Percentiles rank a stretch among this genome's conserved stretches.
These are phyloP conservation scores for Cyanoliseus patagonus DNA, from an alignment of 2,113 vertebrate species.

Conservation along the genomic window DNA sequence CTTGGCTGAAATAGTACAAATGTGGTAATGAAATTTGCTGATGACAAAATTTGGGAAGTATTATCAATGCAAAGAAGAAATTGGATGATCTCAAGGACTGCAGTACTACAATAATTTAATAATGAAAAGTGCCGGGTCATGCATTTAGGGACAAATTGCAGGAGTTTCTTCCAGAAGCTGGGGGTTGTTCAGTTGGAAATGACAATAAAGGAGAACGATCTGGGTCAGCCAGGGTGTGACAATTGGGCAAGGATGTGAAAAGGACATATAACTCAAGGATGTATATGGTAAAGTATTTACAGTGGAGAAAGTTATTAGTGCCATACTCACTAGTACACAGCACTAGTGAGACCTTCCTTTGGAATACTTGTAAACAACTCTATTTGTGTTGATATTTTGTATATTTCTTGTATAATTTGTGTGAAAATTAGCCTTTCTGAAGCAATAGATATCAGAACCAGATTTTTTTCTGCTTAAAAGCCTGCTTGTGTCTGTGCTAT, in stretches of 20 bases:
- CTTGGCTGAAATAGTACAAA: conserved; percentile 24
- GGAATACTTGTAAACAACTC: background rate
- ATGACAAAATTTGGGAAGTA: conserved; percentile 13
- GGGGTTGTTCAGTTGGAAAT: background rate
- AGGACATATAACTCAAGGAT: background rate
- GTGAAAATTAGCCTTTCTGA: background rate
- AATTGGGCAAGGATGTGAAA: background rate
- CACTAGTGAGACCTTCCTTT: background rate
- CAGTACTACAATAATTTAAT: conserved; percentile 11
- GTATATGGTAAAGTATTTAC: background rate
- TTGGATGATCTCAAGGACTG: conserved; percentile 14
- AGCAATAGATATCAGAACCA: background rate
- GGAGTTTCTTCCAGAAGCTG: background rate
- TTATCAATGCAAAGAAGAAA: conserved; percentile 15
- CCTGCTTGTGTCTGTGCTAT: background rate
- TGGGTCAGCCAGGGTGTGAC: background rate
- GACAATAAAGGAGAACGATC: background rate
- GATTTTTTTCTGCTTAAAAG: background rate
- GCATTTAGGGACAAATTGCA: background rate
- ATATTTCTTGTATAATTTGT: no score
- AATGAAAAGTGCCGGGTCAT: background rate
- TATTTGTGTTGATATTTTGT: background rate
- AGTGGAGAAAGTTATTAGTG: background rate
- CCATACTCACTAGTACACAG: background rate
- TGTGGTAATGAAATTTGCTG: conserved; percentile 16